A percentile compares a stretch with the other conserved stretches of the same genome.
Conservation (phyloP, 2,797 vertebrate genomes). For the Galagoides demidoff region DNA sequence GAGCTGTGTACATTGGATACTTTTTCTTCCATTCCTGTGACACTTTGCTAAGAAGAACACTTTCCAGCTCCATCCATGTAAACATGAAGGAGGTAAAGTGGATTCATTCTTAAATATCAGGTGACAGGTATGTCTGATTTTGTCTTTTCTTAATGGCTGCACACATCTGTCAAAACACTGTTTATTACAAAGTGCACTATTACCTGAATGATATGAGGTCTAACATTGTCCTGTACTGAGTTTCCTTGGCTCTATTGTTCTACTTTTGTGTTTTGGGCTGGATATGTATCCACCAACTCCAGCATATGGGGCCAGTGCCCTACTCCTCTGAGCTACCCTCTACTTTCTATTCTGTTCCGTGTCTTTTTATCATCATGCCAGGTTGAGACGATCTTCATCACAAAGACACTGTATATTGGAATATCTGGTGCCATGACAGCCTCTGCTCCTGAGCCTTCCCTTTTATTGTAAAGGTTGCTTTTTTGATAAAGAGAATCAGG, state of each 20-base stretch:
- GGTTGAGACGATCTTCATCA: not conserved
- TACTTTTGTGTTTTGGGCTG: too few relatives aligned
- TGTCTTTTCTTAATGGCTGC: not conserved
- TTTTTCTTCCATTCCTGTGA: too few relatives aligned
- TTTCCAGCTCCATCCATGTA: too few relatives aligned
- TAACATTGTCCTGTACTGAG: not conserved
- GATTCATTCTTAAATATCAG: not conserved
- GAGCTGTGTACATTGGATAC: too few relatives aligned
- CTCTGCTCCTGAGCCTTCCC: not conserved
- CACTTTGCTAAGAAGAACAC: too few relatives aligned
- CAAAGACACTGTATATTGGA: not conserved
- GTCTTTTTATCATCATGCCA: not conserved
- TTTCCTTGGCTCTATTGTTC: not conserved
- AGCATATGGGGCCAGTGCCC: too few relatives aligned
- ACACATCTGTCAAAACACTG: not conserved
- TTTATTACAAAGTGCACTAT: not conserved
- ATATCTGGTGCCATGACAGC: accelerated
- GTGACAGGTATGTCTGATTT: not conserved
- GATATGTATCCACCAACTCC: too few relatives aligned
- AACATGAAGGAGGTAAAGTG: too few relatives aligned
- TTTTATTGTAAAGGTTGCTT: not conserved
- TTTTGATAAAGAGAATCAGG: not conserved
- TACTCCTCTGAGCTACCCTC: too few relatives aligned
- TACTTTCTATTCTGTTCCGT: not conserved
- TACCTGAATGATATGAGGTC: not conserved